A percentile compares a stretch with the other conserved stretches of the same genome.
Evolutionary conservation across 2,113 vertebrate species (phyloP).

Genomic region (Kryptolebias marmoratus): DNA sequence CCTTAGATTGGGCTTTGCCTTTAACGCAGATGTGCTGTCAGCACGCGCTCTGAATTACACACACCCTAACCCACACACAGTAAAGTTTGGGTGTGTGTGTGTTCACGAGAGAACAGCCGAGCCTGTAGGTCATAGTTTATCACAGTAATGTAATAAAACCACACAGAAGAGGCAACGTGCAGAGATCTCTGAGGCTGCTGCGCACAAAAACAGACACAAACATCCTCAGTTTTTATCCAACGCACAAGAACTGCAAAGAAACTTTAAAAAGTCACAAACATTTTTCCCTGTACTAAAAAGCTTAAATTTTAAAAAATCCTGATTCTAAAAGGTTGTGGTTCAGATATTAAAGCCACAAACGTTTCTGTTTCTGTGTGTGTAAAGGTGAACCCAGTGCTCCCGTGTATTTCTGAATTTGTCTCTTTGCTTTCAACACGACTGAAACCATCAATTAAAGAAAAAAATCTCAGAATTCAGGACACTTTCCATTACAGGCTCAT

Average conservation of each 20-base stretch:
- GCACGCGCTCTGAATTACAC: constrained; percentile 10
- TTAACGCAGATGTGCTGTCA: constrained; percentile 27
- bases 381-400: too few relatives aligned
- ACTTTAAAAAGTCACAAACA: not conserved
- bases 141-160: constrained; percentile 41
- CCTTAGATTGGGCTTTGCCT: constrained; percentile 13
- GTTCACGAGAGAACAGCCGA: constrained; percentile 2
- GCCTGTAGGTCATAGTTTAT: constrained; percentile 37
- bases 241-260: not conserved
- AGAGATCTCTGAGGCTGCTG: not conserved
- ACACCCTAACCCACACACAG: not conserved
- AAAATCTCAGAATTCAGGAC: too few relatives aligned
- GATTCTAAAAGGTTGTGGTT: too few relatives aligned
- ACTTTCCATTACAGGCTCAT: too few relatives aligned
- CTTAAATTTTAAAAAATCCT: too few relatives aligned
- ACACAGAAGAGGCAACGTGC: constrained; percentile 5
- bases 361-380: too few relatives aligned
- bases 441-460: too few relatives aligned
- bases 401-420: too few relatives aligned
- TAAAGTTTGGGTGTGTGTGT: not conserved
- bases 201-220: not conserved
- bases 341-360: too few relatives aligned
- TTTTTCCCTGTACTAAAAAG: not conserved
- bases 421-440: too few relatives aligned
- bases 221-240: not conserved